phyloP scores from a whole-genome alignment of 2,888 invertebrate species.

The Lacanobia wlatinum region DNA sequence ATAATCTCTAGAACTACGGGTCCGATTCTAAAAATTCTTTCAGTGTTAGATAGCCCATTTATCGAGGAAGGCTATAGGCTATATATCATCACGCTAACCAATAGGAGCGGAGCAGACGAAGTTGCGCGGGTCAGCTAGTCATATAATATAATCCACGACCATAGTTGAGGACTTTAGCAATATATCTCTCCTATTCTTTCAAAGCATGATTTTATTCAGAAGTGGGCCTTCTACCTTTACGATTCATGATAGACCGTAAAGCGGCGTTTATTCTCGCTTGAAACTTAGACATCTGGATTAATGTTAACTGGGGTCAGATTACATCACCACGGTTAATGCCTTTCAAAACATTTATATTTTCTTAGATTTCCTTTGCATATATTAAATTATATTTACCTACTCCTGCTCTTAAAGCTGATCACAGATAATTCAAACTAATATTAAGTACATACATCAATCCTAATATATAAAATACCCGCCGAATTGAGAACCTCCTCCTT shows the following conservation, averaged over 20 bases:
- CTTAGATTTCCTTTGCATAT: slow-evolving; percentile 11
- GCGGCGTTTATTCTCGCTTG: slow-evolving; percentile 55
- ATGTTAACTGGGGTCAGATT: slow-evolving; percentile 59
- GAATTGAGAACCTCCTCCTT: no score
- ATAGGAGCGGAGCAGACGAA: no score
- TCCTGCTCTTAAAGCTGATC: background rate
- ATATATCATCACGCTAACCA: no score
- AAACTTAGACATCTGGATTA: slow-evolving; percentile 56
- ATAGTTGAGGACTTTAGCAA: background rate
- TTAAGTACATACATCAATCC: no score
- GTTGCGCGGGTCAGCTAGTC: no score
- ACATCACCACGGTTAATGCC: slow-evolving; percentile 50
- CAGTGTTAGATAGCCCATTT: no score
- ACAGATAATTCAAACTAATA: no score
- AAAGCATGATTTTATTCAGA: background rate
- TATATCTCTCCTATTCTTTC: background rate
- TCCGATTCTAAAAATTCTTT: no score
- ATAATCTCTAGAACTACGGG: no score
- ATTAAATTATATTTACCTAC: background rate
- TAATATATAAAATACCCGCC: no score
- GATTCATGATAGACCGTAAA: slow-evolving; percentile 14
- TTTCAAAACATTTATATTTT: slow-evolving; percentile 43
- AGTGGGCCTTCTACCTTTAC: slow-evolving; percentile 41
- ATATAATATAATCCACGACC: background rate
- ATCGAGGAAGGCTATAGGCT: no score